These are phyloP conservation scores for Cordilura impudica DNA, from an alignment of 2,888 invertebrate genomes.

Conservation along the genomic window DNA sequence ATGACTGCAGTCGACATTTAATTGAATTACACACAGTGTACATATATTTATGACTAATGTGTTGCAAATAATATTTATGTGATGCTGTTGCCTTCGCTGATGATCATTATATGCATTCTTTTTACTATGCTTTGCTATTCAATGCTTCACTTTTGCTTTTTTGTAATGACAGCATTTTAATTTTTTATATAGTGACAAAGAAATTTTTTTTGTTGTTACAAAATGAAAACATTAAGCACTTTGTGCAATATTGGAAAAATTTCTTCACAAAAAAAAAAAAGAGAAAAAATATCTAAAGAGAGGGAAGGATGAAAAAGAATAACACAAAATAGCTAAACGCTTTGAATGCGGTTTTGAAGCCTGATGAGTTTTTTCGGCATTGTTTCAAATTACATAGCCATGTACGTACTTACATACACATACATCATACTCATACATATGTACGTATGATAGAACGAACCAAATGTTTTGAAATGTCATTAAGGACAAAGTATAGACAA, in stretches of 20 bases:
- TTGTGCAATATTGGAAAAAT: background rate
- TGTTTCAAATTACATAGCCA: slow-evolving; percentile 19
- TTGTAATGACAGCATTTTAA: slow-evolving; percentile 45
- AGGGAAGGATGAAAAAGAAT: background rate
- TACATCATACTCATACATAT: too few relatives aligned
- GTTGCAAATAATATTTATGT: slow-evolving; percentile 45
- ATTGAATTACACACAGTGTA: background rate
- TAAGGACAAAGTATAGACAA: slow-evolving; percentile 32
- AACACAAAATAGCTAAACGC: slow-evolving; percentile 20
- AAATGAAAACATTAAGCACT: slow-evolving; percentile 39
- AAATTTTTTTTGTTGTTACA: slow-evolving; percentile 15
- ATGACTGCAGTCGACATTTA: too few relatives aligned
- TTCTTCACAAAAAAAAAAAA: background rate
- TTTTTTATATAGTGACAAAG: slow-evolving; percentile 4
- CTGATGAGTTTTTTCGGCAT: slow-evolving; percentile 47
- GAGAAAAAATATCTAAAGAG: background rate
- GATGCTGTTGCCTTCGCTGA: slow-evolving; percentile 12
- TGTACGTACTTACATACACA: background rate
- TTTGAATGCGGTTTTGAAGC: slow-evolving; percentile 41
- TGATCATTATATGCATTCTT: slow-evolving; percentile 7
- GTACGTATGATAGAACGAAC: background rate
- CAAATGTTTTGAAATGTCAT: slow-evolving; percentile 49
- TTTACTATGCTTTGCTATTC: slow-evolving; percentile 1
- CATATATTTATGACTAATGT: slow-evolving; percentile 11
- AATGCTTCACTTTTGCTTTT: slow-evolving; percentile 28